Percentiles rank a stretch among this genome's conserved stretches.
phyloP scores from a whole-genome alignment of 2,113 vertebrate species.

The Pluvianellus socialis region DNA sequence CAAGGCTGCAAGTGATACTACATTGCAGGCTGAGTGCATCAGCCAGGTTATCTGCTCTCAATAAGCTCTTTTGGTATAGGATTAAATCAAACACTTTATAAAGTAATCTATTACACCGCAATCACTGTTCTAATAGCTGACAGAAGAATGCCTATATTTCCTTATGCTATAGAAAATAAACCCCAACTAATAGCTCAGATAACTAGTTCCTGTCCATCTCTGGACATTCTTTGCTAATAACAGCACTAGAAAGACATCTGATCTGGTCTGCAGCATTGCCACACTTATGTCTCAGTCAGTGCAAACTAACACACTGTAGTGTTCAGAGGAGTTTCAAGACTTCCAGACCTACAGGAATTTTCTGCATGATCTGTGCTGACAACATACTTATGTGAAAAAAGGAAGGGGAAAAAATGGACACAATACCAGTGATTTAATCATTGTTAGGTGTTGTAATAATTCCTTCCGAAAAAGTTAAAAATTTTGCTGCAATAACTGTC shows the following conservation, averaged over 20 bases:
- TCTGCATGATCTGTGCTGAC: not conserved
- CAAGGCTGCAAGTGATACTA: not conserved
- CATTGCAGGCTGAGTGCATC: not conserved
- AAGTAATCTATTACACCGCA: not conserved
- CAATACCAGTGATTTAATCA: not conserved
- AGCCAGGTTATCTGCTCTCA: not conserved
- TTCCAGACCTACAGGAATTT: not conserved
- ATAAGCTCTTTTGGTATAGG: not conserved
- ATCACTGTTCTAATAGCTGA: not conserved
- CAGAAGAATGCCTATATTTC: not conserved
- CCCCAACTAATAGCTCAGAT: not conserved
- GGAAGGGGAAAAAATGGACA: not conserved
- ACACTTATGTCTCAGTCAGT: accelerated
- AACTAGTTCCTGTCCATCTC: not conserved
- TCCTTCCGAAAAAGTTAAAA: not conserved
- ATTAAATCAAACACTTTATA: not conserved
- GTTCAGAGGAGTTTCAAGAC: not conserved
- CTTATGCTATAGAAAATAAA: not conserved
- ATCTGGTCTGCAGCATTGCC: not conserved
- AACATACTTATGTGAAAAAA: not conserved
- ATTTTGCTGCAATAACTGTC: not conserved
- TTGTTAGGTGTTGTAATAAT: not conserved
- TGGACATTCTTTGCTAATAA: not conserved
- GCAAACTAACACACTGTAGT: not conserved
- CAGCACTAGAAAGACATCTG: not conserved